A percentile compares a stretch with the other conserved stretches of the same genome.
These are phyloP conservation scores for Aurelia aurita complex sp. Pacific DNA, from an alignment of 30 jellyfish, hydroid and myxozoan species.

Conservation along the genomic window DNA sequence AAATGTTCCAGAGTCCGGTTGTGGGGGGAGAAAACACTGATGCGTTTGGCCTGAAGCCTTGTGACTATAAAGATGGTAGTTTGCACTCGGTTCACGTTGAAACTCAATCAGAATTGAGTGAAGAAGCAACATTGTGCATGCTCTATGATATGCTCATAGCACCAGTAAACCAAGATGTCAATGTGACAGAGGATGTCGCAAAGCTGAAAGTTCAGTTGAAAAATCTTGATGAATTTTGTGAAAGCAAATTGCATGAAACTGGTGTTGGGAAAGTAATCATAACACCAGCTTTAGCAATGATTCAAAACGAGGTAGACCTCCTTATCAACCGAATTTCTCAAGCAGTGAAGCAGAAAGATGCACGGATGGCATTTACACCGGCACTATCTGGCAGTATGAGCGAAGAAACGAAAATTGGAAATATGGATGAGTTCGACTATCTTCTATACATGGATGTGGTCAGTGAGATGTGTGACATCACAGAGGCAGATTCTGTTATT, in stretches of 20 bases:
- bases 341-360: conserved; percentile 10
- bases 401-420: conserved; percentile 23
- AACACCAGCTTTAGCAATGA: not conserved
- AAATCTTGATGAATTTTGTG: conserved; percentile 10
- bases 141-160: not conserved
- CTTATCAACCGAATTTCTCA: conserved; percentile 10
- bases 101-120: not conserved
- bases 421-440: conserved; percentile 18
- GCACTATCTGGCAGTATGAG: conserved; percentile 26
- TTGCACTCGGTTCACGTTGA: not conserved
- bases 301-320: not conserved
- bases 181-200: not conserved
- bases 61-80: not conserved
- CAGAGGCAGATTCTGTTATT: conserved; percentile 3
- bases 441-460: conserved; percentile 25
- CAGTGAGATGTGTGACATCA: conserved; percentile 2
- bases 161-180: not conserved
- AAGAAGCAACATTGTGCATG: not conserved
- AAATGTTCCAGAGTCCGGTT: not conserved
- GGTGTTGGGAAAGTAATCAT: conserved; percentile 4
- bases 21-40: not conserved
- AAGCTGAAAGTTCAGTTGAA: not conserved
- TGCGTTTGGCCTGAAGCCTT: not conserved
- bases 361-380: conserved; percentile 21
- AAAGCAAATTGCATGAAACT: not conserved